phyloP scores from a whole-genome alignment of 35 echinoderm and acorn worm genomes.

The Ophioderma brevispina region DNA sequence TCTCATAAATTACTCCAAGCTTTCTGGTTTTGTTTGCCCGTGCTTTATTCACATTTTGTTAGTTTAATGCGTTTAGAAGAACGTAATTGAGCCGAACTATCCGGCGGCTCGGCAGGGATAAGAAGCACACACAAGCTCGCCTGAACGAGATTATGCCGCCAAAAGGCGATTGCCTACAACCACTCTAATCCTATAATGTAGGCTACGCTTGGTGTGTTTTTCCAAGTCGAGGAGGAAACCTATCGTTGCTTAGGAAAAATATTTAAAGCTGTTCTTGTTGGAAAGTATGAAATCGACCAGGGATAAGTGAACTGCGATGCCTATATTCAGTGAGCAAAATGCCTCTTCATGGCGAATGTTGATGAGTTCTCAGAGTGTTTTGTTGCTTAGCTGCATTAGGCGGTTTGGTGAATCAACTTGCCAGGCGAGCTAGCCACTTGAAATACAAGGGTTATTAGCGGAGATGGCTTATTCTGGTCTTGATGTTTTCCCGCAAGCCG shows the following conservation, averaged over 20 bases:
- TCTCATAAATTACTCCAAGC: neutral
- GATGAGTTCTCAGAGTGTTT: neutral
- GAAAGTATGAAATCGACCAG: neutral
- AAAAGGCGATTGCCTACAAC: neutral
- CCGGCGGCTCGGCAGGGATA: neutral
- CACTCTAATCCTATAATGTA: neutral
- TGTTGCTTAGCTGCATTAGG: conserved; percentile 3
- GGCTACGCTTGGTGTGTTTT: neutral
- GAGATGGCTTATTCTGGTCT: neutral
- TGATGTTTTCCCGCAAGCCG: neutral
- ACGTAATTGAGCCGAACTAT: neutral
- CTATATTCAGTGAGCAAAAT: neutral
- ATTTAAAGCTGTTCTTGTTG: conserved; percentile 7
- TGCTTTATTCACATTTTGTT: neutral
- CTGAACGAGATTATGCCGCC: conserved; percentile 12
- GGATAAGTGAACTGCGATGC: neutral
- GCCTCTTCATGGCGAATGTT: neutral
- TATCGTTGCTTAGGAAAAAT: conserved; percentile 10
- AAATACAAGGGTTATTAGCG: conserved; percentile 1
- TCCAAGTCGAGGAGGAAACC: neutral
- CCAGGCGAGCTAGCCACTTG: neutral
- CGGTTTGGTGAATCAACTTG: conserved; percentile 3
- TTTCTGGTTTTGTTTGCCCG: conserved; percentile 12
- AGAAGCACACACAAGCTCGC: neutral
- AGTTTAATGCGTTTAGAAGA: conserved; percentile 3